These are phyloP conservation scores for Stichopus horrens DNA, from an alignment of 53 echinoderm and acorn worm species.

Conservation along the genomic window DNA sequence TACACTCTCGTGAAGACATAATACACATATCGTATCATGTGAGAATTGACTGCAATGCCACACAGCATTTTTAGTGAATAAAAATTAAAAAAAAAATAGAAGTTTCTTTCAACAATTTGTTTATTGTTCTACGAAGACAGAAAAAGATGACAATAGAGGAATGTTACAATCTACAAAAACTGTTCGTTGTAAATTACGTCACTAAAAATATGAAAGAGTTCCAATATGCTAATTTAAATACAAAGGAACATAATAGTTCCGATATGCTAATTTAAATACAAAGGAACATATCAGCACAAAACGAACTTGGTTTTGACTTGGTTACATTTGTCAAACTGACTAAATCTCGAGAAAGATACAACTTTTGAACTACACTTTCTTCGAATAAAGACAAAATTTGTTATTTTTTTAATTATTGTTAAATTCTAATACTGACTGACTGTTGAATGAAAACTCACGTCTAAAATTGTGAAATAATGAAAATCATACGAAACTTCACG, in stretches of 20 bases:
- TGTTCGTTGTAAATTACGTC: slow-evolving; percentile 12
- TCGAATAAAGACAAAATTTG: not conserved
- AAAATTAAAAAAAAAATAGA: not conserved
- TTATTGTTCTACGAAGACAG: slow-evolving; percentile 35
- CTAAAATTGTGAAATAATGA: not conserved
- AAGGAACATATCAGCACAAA: not conserved
- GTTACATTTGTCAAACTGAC: not conserved
- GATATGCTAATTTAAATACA: not conserved
- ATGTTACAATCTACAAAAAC: slow-evolving; percentile 38
- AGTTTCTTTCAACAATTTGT: slow-evolving; percentile 6
- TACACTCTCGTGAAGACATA: no score
- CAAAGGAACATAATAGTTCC: not conserved
- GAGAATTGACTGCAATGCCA: no score
- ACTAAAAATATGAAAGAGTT: slow-evolving; percentile 34
- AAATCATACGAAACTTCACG: not conserved
- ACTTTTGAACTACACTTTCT: not conserved
- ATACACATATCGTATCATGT: no score
- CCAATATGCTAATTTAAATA: slow-evolving; percentile 13
- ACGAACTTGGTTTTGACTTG: not conserved
- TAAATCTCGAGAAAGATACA: not conserved
- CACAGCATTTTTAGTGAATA: no score
- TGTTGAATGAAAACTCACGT: not conserved
- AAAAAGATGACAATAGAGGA: slow-evolving; percentile 23
- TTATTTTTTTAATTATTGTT: not conserved
- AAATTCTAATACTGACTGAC: not conserved